These are phyloP conservation scores for Acromyrmex echinatior DNA, from an alignment of 1,140 invertebrate species.

Conservation along the genomic window DNA sequence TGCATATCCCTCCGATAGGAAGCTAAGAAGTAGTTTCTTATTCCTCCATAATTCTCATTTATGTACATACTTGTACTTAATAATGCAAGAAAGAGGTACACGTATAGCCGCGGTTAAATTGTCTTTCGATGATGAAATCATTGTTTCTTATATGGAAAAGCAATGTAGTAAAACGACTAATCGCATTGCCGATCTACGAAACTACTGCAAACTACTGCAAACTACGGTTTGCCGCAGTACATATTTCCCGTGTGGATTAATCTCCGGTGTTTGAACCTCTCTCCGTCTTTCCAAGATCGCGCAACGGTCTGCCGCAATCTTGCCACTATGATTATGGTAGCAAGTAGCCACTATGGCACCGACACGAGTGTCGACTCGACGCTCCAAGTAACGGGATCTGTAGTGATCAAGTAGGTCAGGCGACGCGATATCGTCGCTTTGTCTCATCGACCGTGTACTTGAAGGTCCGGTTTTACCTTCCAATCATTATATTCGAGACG, in stretches of 20 bases:
- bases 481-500: not conserved
- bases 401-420: constrained; percentile 76
- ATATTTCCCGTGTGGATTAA: constrained; percentile 41
- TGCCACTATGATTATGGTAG: constrained; percentile 48
- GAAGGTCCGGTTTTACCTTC: constrained; percentile 46
- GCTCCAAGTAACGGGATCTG: constrained; percentile 73
- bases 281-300: constrained; percentile 15
- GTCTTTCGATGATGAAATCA: not conserved
- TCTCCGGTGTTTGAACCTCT: not conserved
- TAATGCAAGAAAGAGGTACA: not conserved
- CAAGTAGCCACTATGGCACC: constrained; percentile 33
- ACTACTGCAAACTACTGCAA: constrained; percentile 41
- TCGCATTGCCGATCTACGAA: constrained; percentile 1
- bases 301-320: constrained; percentile 58
- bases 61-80: not conserved
- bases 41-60: not conserved
- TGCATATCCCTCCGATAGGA: not conserved
- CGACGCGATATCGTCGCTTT: constrained; percentile 69
- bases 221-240: constrained; percentile 5
- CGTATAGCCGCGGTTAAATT: not conserved
- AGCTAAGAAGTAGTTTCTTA: not conserved
- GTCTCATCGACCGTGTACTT: constrained; percentile 46
- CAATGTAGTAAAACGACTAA: constrained; percentile 31
- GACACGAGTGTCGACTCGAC: constrained; percentile 63
- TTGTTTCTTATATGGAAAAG: not conserved